Percentiles rank a stretch among this genome's conserved stretches.
phyloP scores from a whole-genome alignment of 2,113 vertebrate genomes.

The Pungitius pungitius region DNA sequence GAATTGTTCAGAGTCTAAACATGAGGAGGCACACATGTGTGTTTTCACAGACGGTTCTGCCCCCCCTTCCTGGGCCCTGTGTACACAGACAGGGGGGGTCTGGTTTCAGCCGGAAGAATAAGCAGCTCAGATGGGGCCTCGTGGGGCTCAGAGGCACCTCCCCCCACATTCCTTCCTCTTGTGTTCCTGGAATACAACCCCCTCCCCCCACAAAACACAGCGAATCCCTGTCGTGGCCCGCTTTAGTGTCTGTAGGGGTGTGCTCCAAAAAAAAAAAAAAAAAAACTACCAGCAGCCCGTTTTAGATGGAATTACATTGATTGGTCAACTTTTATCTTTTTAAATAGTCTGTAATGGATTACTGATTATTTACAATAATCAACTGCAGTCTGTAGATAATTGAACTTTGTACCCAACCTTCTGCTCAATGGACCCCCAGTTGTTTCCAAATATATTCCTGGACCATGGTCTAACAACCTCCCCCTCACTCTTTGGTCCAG shows the following conservation, averaged over 20 bases:
- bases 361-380: not conserved
- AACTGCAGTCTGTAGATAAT: not conserved
- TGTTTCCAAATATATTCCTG: conserved; percentile 24
- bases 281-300: too few relatives aligned
- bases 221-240: conserved; percentile 22
- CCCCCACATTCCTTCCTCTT: conserved; percentile 65
- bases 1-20: too few relatives aligned
- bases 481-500: conserved; percentile 21
- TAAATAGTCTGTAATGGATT: too few relatives aligned
- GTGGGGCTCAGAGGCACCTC: conserved; percentile 38
- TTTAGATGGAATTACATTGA: not conserved
- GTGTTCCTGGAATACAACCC: conserved; percentile 43
- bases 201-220: conserved; percentile 10
- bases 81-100: conserved; percentile 38
- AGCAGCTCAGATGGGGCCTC: conserved; percentile 52
- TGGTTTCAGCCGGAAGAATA: conserved; percentile 63
- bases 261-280: not conserved
- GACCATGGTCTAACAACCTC: conserved; percentile 31
- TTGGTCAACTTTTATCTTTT: not conserved
- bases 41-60: conserved; percentile 46
- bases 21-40: not conserved
- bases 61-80: conserved; percentile 16
- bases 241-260: not conserved
- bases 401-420: not conserved
- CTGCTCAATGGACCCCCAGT: conserved; percentile 1